Evolutionary conservation across 2,888 invertebrate genomes (phyloP).

Genomic region (Xestia c-nigrum): DNA sequence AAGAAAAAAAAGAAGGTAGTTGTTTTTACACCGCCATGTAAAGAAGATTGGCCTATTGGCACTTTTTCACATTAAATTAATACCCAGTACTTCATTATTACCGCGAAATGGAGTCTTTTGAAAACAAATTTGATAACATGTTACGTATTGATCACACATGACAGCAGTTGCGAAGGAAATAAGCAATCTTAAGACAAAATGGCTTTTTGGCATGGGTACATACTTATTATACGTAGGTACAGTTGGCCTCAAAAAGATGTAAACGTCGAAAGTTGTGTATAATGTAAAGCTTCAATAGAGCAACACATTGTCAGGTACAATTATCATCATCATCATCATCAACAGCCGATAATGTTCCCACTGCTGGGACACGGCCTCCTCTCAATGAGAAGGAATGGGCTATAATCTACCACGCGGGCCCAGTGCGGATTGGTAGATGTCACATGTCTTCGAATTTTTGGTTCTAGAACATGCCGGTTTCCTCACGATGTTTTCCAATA

Average conservation of each 20-base stretch:
- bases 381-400: too few species aligned
- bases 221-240: background rate
- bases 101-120: background rate
- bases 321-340: too few species aligned
- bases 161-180: constrained; percentile 41
- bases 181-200: constrained; percentile 52
- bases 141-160: constrained; percentile 29
- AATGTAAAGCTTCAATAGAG: background rate
- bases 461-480: too few species aligned
- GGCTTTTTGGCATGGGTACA: constrained; percentile 31
- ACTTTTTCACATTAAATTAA: background rate
- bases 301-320: too few species aligned
- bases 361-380: too few species aligned
- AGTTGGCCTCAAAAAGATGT: background rate
- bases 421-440: too few species aligned
- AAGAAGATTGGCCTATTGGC: background rate
- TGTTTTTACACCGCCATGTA: background rate
- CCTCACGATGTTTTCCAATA: too few species aligned
- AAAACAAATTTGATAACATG: constrained; percentile 25
- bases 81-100: background rate
- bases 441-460: too few species aligned
- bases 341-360: too few species aligned
- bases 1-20: too few species aligned
- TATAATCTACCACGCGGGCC: too few species aligned
- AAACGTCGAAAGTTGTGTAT: background rate